A percentile compares a stretch with the other conserved stretches of the same genome.
phyloP scores from a whole-genome alignment of 2,797 vertebrate genomes.

The Sebastes hubbsi region DNA sequence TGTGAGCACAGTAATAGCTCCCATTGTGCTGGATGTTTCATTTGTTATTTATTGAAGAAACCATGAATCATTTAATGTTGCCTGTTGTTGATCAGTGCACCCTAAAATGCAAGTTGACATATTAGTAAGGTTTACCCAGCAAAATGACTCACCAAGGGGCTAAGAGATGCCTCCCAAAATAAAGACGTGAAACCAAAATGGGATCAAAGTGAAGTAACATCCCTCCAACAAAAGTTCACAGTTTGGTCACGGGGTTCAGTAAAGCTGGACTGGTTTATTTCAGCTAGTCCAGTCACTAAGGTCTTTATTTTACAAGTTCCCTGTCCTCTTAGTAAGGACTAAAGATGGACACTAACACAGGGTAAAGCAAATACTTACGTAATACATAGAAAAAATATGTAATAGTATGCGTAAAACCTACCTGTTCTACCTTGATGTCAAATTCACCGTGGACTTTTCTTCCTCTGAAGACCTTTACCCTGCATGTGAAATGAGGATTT shows the following conservation, averaged over 20 bases:
- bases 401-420: constrained; percentile 56
- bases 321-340: background rate
- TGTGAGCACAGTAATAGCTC: background rate
- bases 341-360: background rate
- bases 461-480: constrained; percentile 91
- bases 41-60: background rate
- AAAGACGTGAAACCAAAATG: background rate
- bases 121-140: background rate
- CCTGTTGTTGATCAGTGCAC: background rate
- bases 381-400: too few relatives aligned
- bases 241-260: background rate
- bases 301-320: background rate
- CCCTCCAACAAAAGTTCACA: background rate
- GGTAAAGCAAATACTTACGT: background rate
- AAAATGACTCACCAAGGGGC: background rate
- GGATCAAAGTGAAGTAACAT: background rate
- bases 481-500: constrained; percentile 61
- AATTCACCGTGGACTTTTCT: constrained; percentile 90
- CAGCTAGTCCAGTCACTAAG: background rate
- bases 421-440: constrained; percentile 94
- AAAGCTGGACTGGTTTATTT: background rate
- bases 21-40: background rate
- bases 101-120: background rate
- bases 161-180: background rate
- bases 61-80: background rate